Evolutionary conservation across 2,797 vertebrate species (phyloP).

Genomic region (Xenentodon cancila): DNA sequence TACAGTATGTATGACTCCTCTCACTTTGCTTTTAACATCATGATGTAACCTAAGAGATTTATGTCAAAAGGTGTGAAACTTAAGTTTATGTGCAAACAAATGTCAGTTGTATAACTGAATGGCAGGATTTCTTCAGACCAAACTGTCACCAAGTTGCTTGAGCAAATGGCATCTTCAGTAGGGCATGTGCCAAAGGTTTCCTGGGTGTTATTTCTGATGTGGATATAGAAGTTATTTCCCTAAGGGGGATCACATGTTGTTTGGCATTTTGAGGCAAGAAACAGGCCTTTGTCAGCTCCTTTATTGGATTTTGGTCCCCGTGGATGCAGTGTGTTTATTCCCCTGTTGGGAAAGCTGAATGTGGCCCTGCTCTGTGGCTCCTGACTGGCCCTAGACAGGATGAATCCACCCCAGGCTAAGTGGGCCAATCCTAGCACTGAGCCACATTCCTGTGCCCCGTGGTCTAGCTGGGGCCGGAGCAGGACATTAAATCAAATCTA

Average conservation of each 20-base stretch:
- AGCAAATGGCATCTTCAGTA: constrained; percentile 57
- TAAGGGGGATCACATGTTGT: constrained; percentile 80
- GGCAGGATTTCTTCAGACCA: constrained; percentile 15
- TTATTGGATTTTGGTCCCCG: constrained; percentile 80
- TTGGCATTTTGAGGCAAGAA: constrained; percentile 77
- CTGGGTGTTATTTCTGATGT: constrained; percentile 72
- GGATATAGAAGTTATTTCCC: constrained; percentile 62
- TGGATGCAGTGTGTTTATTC: constrained; percentile 56
- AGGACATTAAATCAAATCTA: constrained; percentile 81
- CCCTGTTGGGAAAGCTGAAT: constrained; percentile 52
- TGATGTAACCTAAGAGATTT: too few relatives aligned
- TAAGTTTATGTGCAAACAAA: neutral
- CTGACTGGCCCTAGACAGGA: constrained; percentile 48
- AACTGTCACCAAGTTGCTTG: constrained; percentile 38
- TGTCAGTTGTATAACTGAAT: constrained; percentile 33
- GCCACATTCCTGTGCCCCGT: constrained; percentile 75
- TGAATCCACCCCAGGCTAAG: constrained; percentile 63
- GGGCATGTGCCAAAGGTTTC: constrained; percentile 70
- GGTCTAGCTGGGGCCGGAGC: constrained; percentile 69
- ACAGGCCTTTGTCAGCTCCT: constrained; percentile 75
- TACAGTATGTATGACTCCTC: too few relatives aligned
- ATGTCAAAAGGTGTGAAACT: too few relatives aligned
- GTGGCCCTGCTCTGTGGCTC: constrained; percentile 53
- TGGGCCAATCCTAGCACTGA: constrained; percentile 59
- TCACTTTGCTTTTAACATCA: too few relatives aligned